phyloP scores from a whole-genome alignment of 2,797 vertebrate species.

The Saxicola maurus region DNA sequence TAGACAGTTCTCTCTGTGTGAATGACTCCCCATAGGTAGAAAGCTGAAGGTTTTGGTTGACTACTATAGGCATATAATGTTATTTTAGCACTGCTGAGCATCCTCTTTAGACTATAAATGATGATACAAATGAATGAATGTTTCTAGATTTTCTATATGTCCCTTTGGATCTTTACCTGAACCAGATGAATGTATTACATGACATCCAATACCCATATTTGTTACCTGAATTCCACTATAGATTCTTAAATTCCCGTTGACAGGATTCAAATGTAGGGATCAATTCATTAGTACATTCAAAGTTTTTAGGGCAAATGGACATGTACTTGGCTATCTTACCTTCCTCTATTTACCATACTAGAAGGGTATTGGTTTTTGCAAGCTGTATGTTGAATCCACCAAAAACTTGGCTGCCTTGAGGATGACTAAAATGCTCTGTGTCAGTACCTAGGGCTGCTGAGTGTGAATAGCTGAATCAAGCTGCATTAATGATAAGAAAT shows the following conservation, averaged over 20 bases:
- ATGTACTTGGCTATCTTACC: neutral
- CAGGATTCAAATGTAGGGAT: neutral
- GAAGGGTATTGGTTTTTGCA: neutral
- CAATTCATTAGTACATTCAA: neutral
- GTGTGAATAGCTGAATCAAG: neutral
- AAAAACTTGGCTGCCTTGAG: neutral
- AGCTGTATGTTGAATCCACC: neutral
- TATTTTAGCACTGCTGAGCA: neutral
- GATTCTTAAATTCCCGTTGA: neutral
- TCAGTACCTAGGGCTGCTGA: neutral
- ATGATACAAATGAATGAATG: neutral
- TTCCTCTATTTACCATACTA: neutral
- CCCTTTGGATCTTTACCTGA: rapidly evolving
- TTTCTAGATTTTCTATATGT: neutral
- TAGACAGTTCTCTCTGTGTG: neutral
- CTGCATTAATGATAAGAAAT: neutral
- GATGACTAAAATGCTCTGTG: neutral
- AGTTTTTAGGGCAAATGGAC: neutral
- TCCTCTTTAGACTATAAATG: neutral
- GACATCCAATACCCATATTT: neutral
- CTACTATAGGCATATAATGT: neutral
- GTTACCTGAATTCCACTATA: neutral
- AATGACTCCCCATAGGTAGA: neutral
- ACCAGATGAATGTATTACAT: neutral
- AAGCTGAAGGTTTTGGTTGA: neutral